Conservation (phyloP, 1,140 invertebrate species). For the Subanguina moxae region DNA sequence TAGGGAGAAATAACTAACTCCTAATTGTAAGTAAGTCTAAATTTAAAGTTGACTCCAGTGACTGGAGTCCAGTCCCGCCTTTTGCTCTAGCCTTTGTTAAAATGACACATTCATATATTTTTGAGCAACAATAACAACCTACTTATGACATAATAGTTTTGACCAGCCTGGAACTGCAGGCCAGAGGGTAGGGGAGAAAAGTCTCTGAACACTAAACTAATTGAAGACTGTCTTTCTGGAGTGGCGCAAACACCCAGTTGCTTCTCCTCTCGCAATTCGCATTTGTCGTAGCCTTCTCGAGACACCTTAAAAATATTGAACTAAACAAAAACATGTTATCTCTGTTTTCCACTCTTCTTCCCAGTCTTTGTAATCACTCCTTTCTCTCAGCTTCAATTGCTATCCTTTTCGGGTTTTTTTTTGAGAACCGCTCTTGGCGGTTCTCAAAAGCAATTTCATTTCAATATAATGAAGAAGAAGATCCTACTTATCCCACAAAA, state of each 20-base stretch:
- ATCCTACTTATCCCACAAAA: too few relatives aligned
- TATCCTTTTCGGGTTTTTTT: neutral
- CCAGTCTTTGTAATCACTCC: too few relatives aligned
- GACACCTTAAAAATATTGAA: constrained; percentile 33
- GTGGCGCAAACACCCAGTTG: constrained; percentile 43
- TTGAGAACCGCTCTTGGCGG: constrained; percentile 5
- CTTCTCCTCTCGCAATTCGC: constrained; percentile 30
- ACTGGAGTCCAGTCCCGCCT: too few relatives aligned
- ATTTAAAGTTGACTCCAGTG: too few relatives aligned
- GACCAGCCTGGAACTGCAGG: constrained; percentile 38
- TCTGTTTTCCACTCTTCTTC: too few relatives aligned
- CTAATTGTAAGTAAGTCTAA: too few relatives aligned
- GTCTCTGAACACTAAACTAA: constrained; percentile 43
- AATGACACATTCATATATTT: too few relatives aligned
- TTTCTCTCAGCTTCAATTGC: too few relatives aligned
- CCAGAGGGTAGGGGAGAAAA: constrained; percentile 45
- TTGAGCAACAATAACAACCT: constrained; percentile 11
- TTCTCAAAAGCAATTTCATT: neutral
- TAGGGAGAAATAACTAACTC: too few relatives aligned
- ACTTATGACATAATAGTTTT: constrained; percentile 46
- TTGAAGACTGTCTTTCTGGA: constrained; percentile 41
- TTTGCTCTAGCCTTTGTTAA: too few relatives aligned
- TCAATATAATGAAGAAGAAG: too few relatives aligned
- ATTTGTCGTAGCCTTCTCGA: constrained; percentile 42
- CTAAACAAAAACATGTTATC: neutral